phyloP scores from a whole-genome alignment of 2,888 invertebrate species.

The Ametastegia equiseti region DNA sequence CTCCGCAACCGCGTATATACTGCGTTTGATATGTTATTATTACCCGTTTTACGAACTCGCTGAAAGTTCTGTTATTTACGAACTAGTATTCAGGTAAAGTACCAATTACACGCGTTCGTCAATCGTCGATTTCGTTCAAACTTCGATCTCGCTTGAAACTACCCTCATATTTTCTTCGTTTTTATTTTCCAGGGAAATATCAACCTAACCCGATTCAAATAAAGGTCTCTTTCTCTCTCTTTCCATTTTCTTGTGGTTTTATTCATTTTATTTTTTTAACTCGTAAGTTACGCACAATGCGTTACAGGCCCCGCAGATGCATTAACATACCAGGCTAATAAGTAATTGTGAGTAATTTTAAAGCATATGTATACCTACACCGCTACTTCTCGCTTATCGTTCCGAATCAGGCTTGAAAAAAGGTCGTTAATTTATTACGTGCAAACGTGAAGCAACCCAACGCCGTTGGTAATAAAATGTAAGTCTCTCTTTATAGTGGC shows the following conservation, averaged over 20 bases:
- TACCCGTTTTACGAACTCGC: constrained; percentile 13
- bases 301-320: constrained; percentile 37
- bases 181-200: background rate
- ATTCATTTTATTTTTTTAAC: too few species aligned
- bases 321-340: constrained; percentile 66
- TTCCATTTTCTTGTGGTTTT: too few species aligned
- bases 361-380: background rate
- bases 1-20: background rate
- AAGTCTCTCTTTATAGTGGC: background rate
- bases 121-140: background rate
- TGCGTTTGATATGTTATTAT: constrained; percentile 7
- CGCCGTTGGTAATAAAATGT: constrained; percentile 14
- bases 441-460: constrained; percentile 32
- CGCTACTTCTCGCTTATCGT: constrained; percentile 41
- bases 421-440: constrained; percentile 42
- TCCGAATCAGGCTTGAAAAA: constrained; percentile 42
- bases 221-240: too few species aligned
- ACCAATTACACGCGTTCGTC: background rate
- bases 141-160: background rate
- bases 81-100: background rate
- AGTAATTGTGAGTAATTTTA: constrained; percentile 41
- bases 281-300: constrained; percentile 30
- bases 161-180: background rate
- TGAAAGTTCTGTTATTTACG: background rate
- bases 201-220: background rate